Evolutionary conservation across 2,113 vertebrate species (phyloP).

Genomic region (Oreamnos americanus): DNA sequence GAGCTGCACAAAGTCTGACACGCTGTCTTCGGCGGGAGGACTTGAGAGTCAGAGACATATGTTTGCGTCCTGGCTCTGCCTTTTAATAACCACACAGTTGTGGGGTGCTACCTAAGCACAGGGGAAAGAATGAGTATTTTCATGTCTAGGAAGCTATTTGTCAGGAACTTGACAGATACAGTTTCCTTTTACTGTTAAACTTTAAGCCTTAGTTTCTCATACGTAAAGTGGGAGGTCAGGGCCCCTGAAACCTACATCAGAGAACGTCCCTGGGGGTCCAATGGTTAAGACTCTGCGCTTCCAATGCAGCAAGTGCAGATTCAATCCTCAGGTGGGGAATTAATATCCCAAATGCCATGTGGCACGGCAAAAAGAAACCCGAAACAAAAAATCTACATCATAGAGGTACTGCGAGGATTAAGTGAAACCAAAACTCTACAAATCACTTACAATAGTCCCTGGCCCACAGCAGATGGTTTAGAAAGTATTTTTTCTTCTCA

Average conservation of each 20-base stretch:
- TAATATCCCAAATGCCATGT: not conserved
- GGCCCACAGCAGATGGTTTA: not conserved
- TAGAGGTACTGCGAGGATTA: not conserved
- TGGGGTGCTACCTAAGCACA: not conserved
- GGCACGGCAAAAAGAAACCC: not conserved
- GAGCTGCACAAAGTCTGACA: not conserved
- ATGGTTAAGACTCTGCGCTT: not conserved
- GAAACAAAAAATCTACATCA: not conserved
- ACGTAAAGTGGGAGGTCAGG: not conserved
- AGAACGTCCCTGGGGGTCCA: not conserved
- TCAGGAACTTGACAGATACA: not conserved
- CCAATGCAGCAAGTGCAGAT: not conserved
- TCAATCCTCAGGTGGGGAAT: not conserved
- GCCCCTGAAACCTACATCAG: not conserved
- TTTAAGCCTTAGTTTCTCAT: not conserved
- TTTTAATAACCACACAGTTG: not conserved
- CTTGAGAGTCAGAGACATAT: not conserved
- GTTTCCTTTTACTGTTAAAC: slow-evolving; percentile 9
- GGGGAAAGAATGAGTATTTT: not conserved
- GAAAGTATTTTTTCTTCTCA: not conserved
- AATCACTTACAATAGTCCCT: not conserved
- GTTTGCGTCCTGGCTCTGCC: not conserved
- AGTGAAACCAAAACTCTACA: slow-evolving; percentile 1
- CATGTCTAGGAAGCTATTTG: not conserved
- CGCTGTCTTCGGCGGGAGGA: not conserved